Conservation (phyloP, 1,140 invertebrate species). For the Cydia pomonella region DNA sequence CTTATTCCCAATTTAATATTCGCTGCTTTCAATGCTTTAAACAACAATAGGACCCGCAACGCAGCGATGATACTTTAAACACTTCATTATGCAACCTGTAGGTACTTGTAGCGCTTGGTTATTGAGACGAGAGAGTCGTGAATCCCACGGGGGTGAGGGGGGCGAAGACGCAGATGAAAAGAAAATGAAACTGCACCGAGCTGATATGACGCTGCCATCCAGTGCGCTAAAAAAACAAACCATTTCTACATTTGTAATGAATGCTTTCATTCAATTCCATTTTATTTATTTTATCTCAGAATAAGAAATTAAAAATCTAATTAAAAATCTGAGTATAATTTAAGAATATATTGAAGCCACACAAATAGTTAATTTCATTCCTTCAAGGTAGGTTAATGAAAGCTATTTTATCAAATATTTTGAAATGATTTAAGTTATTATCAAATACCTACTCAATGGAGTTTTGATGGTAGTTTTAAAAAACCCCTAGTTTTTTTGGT, state of each 20-base stretch:
- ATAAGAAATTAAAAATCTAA: no score
- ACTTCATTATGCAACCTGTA: slow-evolving; percentile 8
- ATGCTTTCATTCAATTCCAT: background rate
- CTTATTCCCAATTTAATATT: background rate
- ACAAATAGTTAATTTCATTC: no score
- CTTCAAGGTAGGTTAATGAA: no score
- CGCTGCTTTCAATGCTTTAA: background rate
- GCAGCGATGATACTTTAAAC: background rate
- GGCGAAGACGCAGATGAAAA: slow-evolving; percentile 28
- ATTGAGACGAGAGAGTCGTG: slow-evolving; percentile 19
- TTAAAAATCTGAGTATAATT: no score
- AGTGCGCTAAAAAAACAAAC: background rate
- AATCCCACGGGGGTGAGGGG: background rate
- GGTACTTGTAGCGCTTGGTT: slow-evolving; percentile 3
- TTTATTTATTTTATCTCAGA: no score
- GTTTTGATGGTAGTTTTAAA: no score
- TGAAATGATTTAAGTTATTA: no score
- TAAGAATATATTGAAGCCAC: no score
- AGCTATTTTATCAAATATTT: no score
- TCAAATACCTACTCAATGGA: no score
- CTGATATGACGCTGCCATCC: slow-evolving; percentile 11
- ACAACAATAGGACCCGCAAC: background rate
- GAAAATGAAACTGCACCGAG: slow-evolving; percentile 29
- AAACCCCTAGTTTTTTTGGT: no score
- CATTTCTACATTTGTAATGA: no score